Base-by-base conservation (phyloP, 2,113 vertebrate species). In the Pterocles orientalis region DNA sequence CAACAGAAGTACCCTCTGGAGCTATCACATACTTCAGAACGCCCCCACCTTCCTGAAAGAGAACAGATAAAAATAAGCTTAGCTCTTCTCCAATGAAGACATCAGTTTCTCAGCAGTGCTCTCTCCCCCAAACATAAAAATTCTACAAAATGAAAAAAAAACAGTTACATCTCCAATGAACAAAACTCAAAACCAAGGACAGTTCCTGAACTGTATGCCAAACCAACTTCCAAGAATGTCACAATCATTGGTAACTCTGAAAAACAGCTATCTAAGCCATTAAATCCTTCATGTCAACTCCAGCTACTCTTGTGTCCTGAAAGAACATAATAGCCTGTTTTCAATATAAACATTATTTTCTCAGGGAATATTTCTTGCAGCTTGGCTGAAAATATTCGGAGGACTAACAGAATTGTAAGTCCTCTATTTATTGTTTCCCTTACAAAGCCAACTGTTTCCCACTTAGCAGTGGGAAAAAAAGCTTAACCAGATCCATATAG, bases 401-500 rank as follows among this genome's bases (percentile, higher is more conserved):
- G 92, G 48, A 96, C 80, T 78, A 89, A 86, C 25, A 87, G 62
- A 72, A 71, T 89, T 92, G 28, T 85, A 97, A 95, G 68, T 92
- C 92, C 31, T 95, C 39, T 81, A 91, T 95, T 96, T 96, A 95
- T 88, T 64, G 60, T 94, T 97, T 96, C 82, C 80, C 57, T 84
- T 92, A 31, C 29, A 85, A 97, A 97, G 94, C 24, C 33, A 96
- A 88, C 33, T 92, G 97, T 93, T 97, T 97, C 92, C 90, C 39
- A 95, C 82, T 82, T 72, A 90, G 70, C 92, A 96, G 73, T 91
- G 95, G 97, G 93, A 92, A 90, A 95, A 91, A 90, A 57, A 64
- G 29, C 56, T 69, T 94, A 92, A 95, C 72, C 57, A 92, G 88
- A 76, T 41, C 75, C 72, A 86, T 53, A 78, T 4, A 86, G 48